Conservation (phyloP, 2,113 vertebrate genomes). For the Austrofundulus limnaeus region DNA sequence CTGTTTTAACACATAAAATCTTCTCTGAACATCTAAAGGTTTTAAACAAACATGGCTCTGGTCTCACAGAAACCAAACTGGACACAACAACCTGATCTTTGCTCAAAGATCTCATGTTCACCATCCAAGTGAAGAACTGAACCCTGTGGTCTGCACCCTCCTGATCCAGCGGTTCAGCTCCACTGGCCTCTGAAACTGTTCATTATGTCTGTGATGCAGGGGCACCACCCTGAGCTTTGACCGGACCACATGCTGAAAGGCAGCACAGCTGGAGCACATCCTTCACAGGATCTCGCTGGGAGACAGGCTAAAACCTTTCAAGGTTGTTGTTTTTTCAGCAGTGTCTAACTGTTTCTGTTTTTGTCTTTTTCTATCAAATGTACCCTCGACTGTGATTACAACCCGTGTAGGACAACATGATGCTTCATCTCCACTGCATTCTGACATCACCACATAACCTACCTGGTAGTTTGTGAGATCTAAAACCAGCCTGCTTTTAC, state of each 20-base stretch:
- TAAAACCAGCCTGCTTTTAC: background rate
- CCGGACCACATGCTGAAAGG: constrained; percentile 37
- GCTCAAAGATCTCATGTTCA: constrained; percentile 19
- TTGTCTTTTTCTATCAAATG: background rate
- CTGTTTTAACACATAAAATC: background rate
- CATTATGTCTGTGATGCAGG: constrained; percentile 53
- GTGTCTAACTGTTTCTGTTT: background rate
- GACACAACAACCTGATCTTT: constrained; percentile 9
- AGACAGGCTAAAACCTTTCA: constrained; percentile 16
- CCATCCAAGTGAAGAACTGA: constrained; percentile 8
- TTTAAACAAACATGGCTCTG: background rate
- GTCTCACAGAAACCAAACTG: constrained; percentile 12
- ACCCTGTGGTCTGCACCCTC: constrained; percentile 25
- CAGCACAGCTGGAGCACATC: constrained; percentile 24
- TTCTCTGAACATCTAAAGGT: constrained; percentile 1
- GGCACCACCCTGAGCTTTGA: constrained; percentile 46
- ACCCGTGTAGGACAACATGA: constrained; percentile 3
- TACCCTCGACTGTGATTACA: background rate
- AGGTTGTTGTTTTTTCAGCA: background rate
- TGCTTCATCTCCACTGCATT: background rate
- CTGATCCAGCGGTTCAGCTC: constrained; percentile 28
- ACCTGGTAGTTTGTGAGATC: background rate
- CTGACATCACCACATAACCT: background rate
- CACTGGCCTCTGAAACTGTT: constrained; percentile 36
- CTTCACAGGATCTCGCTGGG: constrained; percentile 12